These are phyloP conservation scores for Nothoprocta pentlandii DNA, from an alignment of 2,113 vertebrate species.

Conservation along the genomic window DNA sequence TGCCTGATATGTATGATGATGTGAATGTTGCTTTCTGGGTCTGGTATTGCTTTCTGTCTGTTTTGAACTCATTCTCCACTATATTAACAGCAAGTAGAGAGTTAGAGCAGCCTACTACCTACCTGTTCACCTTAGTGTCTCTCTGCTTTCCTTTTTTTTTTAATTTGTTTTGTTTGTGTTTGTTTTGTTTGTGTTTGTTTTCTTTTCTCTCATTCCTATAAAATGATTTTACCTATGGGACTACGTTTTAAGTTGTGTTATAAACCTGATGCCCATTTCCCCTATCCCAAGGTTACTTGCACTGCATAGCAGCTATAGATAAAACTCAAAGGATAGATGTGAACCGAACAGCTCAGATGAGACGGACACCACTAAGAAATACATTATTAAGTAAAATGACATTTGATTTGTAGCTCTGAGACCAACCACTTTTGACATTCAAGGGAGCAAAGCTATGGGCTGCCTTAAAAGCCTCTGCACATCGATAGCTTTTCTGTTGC, in stretches of 20 bases:
- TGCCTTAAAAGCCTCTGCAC: conserved; percentile 67
- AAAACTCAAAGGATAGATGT: conserved; percentile 36
- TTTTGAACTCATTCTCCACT: background rate
- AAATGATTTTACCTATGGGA: conserved; percentile 22
- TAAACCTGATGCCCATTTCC: conserved; percentile 13
- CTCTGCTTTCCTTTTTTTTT: background rate
- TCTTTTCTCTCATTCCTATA: conserved; percentile 31
- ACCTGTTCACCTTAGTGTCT: background rate
- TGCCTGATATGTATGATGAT: background rate
- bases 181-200: background rate
- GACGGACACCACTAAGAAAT: conserved; percentile 64
- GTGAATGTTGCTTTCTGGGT: background rate
- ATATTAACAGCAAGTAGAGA: background rate
- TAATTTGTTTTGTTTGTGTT: no score
- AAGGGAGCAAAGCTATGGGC: conserved; percentile 65
- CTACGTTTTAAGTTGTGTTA: conserved; percentile 27
- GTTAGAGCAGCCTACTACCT: background rate
- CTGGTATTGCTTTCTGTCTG: background rate
- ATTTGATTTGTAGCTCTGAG: conserved; percentile 78
- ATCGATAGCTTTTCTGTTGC: conserved; percentile 70
- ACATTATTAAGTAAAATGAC: conserved; percentile 77
- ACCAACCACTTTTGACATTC: conserved; percentile 66
- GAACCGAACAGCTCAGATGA: conserved; percentile 50
- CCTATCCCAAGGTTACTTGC: conserved; percentile 5
- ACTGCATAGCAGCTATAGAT: background rate